Conservation (phyloP, 92 coral and sea anemone species). For the Scolanthus callimorphus region DNA sequence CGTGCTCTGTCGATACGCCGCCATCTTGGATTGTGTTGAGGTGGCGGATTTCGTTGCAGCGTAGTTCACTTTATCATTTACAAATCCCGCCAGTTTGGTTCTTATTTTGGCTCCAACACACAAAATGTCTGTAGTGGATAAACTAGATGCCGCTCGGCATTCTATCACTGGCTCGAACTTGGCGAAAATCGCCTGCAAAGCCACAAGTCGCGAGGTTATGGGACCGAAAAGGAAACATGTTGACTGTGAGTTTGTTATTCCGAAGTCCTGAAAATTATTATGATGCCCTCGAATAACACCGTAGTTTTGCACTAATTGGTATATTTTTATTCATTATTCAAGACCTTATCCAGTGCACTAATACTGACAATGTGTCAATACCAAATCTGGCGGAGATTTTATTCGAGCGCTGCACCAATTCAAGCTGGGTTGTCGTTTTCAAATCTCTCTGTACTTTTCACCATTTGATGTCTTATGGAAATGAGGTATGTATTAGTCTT, state of each 20-base stretch:
- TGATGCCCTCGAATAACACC: background rate
- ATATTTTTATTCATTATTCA: conserved; percentile 8
- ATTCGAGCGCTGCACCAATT: conserved; percentile 92
- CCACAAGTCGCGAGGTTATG: conserved; percentile 97
- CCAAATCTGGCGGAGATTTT: conserved; percentile 95
- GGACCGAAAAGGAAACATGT: conserved; percentile 98
- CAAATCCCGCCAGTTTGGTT: background rate
- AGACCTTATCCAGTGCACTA: conserved; percentile 92
- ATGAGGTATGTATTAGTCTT: conserved; percentile 83
- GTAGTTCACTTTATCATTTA: no score
- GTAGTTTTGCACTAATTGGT: no score
- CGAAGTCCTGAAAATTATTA: conserved; percentile 1
- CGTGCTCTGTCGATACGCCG: background rate
- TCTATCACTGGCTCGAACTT: conserved; percentile 89
- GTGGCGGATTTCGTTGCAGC: background rate
- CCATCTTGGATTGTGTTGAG: background rate
- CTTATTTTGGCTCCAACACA: background rate
- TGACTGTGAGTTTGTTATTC: conserved; percentile 78
- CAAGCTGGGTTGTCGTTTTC: conserved; percentile 98
- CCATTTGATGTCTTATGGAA: conserved; percentile 95
- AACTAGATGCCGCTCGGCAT: conserved; percentile 97
- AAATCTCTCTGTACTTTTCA: conserved; percentile 95
- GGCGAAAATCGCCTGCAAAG: conserved; percentile 94
- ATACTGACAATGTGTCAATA: conserved; percentile 88
- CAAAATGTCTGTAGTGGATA: conserved; percentile 92